Conservation (phyloP, 1,140 invertebrate species). For the Nilaparvata lugens region DNA sequence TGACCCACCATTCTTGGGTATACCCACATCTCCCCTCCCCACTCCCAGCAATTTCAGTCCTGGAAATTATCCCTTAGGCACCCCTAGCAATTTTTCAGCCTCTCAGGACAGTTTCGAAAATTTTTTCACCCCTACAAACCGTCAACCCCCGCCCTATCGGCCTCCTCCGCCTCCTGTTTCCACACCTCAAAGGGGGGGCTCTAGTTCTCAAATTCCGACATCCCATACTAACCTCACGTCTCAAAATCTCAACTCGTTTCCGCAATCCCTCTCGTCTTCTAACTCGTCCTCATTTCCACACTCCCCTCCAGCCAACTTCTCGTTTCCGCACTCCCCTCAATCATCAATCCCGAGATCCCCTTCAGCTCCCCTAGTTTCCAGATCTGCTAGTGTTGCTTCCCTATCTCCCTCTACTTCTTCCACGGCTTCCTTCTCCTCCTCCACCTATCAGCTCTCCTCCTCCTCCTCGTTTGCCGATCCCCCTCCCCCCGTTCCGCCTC, state of each 20-base stretch:
- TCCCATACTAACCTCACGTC: not conserved
- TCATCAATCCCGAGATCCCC: not conserved
- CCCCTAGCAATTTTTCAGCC: slow-evolving; percentile 11
- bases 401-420: not conserved
- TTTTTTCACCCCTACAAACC: slow-evolving; percentile 30
- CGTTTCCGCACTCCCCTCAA: not conserved
- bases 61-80: not conserved
- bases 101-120: slow-evolving; percentile 21
- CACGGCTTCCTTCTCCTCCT: slow-evolving; percentile 7
- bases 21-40: slow-evolving; percentile 16
- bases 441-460: not conserved
- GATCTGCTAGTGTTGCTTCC: not conserved
- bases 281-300: not conserved
- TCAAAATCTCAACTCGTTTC: not conserved
- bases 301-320: slow-evolving; percentile 1
- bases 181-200: not conserved
- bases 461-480: slow-evolving; percentile 21
- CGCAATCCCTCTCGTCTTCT: not conserved
- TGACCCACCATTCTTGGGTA: slow-evolving; percentile 17
- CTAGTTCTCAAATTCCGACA: not conserved
- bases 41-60: not conserved
- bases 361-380: not conserved
- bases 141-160: slow-evolving; percentile 53
- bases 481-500: slow-evolving; percentile 47
- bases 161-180: slow-evolving; percentile 31